Conservation (phyloP, 1,140 invertebrate species). For the Meloidogyne hapla region DNA sequence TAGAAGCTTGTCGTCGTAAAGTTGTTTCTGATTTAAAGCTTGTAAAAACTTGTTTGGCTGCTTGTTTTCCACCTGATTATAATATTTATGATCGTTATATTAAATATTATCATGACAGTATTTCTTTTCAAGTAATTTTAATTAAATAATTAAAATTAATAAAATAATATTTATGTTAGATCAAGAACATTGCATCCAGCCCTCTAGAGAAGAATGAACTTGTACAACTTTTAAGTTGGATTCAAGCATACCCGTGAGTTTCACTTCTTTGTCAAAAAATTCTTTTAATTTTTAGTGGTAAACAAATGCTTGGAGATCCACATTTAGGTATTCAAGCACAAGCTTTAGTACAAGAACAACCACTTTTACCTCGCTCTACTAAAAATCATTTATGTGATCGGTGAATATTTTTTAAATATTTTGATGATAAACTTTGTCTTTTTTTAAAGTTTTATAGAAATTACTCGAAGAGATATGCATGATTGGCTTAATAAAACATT, state of each 20-base stretch:
- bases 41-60: slow-evolving; percentile 77
- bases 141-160: slow-evolving; percentile 19
- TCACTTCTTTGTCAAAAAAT: slow-evolving; percentile 18
- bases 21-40: slow-evolving; percentile 52
- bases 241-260: slow-evolving; percentile 68
- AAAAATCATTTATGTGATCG: slow-evolving; percentile 78
- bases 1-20: slow-evolving; percentile 52
- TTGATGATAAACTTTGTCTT: slow-evolving; percentile 20
- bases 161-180: too few species aligned
- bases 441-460: slow-evolving; percentile 69
- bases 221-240: slow-evolving; percentile 88
- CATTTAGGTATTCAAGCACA: slow-evolving; percentile 80
- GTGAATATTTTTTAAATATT: slow-evolving; percentile 67
- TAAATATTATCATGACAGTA: slow-evolving; percentile 85
- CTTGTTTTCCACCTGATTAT: slow-evolving; percentile 92
- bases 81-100: slow-evolving; percentile 87
- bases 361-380: slow-evolving; percentile 64
- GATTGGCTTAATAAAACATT: slow-evolving; percentile 95
- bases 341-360: slow-evolving; percentile 75
- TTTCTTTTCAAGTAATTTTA: slow-evolving; percentile 78
- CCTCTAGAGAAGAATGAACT: slow-evolving; percentile 93
- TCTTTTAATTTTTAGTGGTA: slow-evolving; percentile 67
- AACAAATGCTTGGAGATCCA: slow-evolving; percentile 81
- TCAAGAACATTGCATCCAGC: slow-evolving; percentile 81
- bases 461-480: slow-evolving; percentile 85